Evolutionary conservation across 2,797 vertebrate species (phyloP).

Genomic region (Emys orbicularis): DNA sequence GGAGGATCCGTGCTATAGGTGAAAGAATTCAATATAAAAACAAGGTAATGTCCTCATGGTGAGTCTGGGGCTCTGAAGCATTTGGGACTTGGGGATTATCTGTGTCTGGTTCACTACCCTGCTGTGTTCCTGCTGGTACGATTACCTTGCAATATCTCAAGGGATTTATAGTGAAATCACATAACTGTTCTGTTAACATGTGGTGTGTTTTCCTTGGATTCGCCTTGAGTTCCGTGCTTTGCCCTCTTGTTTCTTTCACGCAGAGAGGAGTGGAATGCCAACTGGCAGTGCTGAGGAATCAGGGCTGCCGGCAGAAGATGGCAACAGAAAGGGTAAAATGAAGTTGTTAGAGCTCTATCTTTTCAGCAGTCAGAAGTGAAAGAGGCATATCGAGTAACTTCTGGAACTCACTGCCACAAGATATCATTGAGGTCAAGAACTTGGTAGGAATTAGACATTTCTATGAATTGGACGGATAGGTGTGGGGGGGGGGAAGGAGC

Average conservation of each 20-base stretch:
- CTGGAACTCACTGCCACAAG: neutral
- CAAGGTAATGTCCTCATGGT: neutral
- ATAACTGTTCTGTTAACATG: neutral
- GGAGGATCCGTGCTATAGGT: neutral
- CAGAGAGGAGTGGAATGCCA: neutral
- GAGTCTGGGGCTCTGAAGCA: neutral
- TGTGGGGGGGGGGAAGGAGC: too few species aligned
- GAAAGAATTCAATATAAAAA: neutral
- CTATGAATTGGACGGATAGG: neutral
- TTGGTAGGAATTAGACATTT: neutral
- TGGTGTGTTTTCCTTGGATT: neutral
- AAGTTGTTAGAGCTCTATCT: neutral
- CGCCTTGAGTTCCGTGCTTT: neutral
- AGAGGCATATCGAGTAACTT: neutral
- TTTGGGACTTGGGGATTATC: neutral
- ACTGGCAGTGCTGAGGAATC: neutral
- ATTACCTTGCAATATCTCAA: neutral
- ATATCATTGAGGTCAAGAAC: neutral
- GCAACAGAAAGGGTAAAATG: too few species aligned
- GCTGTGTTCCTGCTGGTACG: constrained; percentile 20
- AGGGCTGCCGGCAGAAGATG: neutral
- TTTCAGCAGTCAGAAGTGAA: neutral
- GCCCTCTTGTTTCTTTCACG: neutral
- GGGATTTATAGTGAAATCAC: neutral
- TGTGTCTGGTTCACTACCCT: neutral